Evolutionary conservation across 2,888 invertebrate genomes (phyloP).

Genomic region (Cremastinae sp.): DNA sequence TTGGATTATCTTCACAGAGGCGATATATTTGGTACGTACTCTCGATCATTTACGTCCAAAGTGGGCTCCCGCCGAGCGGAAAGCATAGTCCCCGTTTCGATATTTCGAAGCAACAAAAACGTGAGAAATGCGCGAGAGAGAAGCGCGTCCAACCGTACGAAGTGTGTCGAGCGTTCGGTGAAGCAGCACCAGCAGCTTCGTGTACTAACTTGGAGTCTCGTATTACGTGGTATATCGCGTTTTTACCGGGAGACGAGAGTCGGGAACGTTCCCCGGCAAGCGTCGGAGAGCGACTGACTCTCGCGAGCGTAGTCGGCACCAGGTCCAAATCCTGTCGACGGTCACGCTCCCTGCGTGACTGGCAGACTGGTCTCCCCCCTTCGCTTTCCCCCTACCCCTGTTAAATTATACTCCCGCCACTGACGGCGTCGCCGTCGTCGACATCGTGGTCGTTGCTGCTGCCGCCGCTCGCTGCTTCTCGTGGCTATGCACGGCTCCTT

Average conservation of each 20-base stretch:
- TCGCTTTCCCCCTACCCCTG: conserved; percentile 65
- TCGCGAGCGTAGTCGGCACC: conserved; percentile 57
- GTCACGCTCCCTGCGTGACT: conserved; percentile 75
- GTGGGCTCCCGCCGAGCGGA: background rate
- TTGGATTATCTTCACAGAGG: conserved; percentile 10
- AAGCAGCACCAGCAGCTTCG: no score
- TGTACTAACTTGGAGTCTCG: background rate
- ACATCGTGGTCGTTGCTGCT: conserved; percentile 28
- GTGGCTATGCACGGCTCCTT: conserved; percentile 50
- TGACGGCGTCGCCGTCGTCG: conserved; percentile 57
- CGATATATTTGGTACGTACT: conserved; percentile 27
- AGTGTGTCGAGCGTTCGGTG: background rate
- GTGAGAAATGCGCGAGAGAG: background rate
- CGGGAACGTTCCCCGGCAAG: conserved; percentile 60
- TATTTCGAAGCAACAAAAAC: background rate
- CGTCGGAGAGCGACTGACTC: conserved; percentile 72
- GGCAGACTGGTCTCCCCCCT: conserved; percentile 66
- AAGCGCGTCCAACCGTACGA: background rate
- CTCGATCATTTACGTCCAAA: conserved; percentile 46
- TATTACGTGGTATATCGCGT: background rate
- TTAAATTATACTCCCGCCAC: conserved; percentile 70
- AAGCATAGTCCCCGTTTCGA: conserved; percentile 36
- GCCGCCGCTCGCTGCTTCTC: conserved; percentile 35
- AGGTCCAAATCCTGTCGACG: conserved; percentile 70
- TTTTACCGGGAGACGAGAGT: conserved; percentile 36